Conservation (phyloP, 2,113 vertebrate genomes). For the Salvelinus namaycush region DNA sequence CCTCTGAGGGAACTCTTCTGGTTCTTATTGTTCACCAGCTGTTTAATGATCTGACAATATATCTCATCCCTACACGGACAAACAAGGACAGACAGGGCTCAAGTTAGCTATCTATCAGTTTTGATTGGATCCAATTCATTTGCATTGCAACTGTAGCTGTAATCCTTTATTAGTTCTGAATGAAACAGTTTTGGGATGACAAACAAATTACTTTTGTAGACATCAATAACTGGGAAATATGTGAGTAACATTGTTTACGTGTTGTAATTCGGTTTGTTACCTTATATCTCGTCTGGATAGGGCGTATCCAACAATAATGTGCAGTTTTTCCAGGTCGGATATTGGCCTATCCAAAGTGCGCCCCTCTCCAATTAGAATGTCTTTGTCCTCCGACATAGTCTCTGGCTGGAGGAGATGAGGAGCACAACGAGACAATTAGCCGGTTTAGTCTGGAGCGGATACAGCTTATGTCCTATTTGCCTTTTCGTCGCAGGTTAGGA, state of each 20-base stretch:
- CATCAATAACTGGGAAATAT: neutral
- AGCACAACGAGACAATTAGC: neutral
- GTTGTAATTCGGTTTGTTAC: constrained; percentile 60
- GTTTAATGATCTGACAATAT: constrained; percentile 98
- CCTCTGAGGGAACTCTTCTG: constrained; percentile 78
- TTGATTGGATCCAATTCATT: too few species aligned
- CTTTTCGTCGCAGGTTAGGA: too few species aligned
- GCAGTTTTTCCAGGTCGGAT: constrained; percentile 88
- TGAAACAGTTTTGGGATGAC: neutral
- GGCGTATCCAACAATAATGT: constrained; percentile 86
- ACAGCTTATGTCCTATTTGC: neutral
- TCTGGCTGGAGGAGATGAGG: constrained; percentile 47
- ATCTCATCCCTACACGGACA: constrained; percentile 87
- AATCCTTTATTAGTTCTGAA: too few species aligned
- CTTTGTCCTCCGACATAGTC: constrained; percentile 59
- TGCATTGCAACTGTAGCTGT: too few species aligned
- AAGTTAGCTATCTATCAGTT: too few species aligned
- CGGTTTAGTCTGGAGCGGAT: neutral
- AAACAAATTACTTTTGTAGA: neutral
- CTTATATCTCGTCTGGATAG: constrained; percentile 81
- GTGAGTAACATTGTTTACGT: neutral
- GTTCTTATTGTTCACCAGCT: constrained; percentile 83
- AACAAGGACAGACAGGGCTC: neutral
- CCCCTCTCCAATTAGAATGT: constrained; percentile 75
- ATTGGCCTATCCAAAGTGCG: constrained; percentile 80